Evolutionary conservation across 2,113 vertebrate genomes (phyloP).

Genomic region (Hydropotes inermis): DNA sequence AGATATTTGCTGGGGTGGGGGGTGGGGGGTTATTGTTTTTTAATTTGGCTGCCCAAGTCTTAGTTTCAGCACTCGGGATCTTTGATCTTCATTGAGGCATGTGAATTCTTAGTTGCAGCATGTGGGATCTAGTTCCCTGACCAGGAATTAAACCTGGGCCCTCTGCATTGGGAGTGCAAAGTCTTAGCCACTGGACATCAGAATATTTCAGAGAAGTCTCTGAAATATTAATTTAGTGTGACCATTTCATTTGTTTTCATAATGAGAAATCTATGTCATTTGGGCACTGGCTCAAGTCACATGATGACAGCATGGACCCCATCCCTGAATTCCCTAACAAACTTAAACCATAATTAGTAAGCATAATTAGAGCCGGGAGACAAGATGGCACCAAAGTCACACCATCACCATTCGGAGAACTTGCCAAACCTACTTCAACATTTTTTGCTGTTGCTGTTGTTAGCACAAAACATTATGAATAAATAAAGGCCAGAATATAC

Average conservation of each 20-base stretch:
- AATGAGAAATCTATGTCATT: slow-evolving; percentile 22
- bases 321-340: slow-evolving; percentile 25
- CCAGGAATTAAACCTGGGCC: neutral
- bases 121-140: neutral
- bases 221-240: slow-evolving; percentile 25
- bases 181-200: neutral
- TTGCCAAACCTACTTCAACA: neutral
- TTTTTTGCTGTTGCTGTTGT: neutral
- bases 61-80: neutral
- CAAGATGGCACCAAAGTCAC: neutral
- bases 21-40: neutral
- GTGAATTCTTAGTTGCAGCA: neutral
- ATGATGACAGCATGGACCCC: neutral
- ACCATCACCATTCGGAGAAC: neutral
- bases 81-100: neutral
- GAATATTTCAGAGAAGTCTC: neutral
- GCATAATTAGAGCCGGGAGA: neutral
- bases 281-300: neutral
- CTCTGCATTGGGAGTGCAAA: neutral
- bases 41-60: neutral
- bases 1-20: neutral
- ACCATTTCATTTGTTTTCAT: slow-evolving; percentile 15
- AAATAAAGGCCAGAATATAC: slow-evolving; percentile 53
- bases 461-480: slow-evolving; percentile 37
- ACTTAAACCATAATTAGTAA: neutral